phyloP scores from a whole-genome alignment of 2,888 invertebrate species.

The Hartigia nigra region DNA sequence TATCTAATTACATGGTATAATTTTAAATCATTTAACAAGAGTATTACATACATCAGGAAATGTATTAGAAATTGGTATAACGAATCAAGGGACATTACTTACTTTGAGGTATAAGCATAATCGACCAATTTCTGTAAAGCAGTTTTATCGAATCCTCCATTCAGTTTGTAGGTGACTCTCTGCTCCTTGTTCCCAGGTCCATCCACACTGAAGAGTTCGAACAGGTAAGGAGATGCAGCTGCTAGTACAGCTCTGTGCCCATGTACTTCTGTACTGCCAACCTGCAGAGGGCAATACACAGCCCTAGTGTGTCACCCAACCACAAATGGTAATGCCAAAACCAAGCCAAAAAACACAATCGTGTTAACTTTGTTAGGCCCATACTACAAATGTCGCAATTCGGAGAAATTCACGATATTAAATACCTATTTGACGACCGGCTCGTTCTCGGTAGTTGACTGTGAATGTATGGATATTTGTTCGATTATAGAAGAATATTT shows the following conservation, averaged over 20 bases:
- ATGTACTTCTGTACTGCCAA: slow-evolving; percentile 77
- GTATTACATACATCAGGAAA: background rate
- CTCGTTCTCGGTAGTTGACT: background rate
- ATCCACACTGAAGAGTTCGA: slow-evolving; percentile 77
- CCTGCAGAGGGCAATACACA: slow-evolving; percentile 62
- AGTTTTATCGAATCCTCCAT: slow-evolving; percentile 73
- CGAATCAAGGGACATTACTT: slow-evolving; percentile 23
- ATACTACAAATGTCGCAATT: slow-evolving; percentile 8
- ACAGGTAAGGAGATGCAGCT: slow-evolving; percentile 80
- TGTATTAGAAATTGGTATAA: background rate
- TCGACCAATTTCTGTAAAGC: slow-evolving; percentile 82
- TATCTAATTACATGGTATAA: background rate
- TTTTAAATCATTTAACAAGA: background rate
- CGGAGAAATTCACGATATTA: slow-evolving; percentile 1
- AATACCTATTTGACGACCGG: slow-evolving; percentile 20
- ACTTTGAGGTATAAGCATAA: slow-evolving; percentile 85
- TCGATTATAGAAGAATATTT: background rate
- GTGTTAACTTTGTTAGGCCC: slow-evolving; percentile 19
- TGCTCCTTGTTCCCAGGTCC: slow-evolving; percentile 45
- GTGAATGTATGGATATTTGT: background rate
- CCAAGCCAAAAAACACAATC: slow-evolving; percentile 27
- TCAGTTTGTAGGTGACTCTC: slow-evolving; percentile 72
- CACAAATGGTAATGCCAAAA: slow-evolving; percentile 28
- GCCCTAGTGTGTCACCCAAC: slow-evolving; percentile 35
- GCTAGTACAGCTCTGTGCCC: slow-evolving; percentile 85